Evolutionary conservation across 64 coral and sea anemone species (phyloP).

Genomic region (Exaiptasia diaphana): DNA sequence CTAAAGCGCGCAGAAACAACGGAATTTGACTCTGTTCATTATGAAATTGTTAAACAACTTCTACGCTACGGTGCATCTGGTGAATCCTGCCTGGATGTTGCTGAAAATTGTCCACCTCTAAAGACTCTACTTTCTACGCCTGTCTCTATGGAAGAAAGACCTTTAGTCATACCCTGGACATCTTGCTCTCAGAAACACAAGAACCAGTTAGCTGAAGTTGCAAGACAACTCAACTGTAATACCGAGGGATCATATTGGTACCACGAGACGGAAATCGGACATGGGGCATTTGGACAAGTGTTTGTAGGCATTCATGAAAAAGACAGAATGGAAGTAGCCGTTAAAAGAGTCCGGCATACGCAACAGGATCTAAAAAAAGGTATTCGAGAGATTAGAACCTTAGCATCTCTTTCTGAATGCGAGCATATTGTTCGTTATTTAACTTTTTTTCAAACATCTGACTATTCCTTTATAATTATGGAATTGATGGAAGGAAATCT

Average conservation of each 20-base stretch:
- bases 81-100: neutral
- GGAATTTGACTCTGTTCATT: neutral
- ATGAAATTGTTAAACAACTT: neutral
- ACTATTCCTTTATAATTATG: conserved; percentile 54
- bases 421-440: conserved; percentile 48
- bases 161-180: neutral
- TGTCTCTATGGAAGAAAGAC: neutral
- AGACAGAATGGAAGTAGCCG: conserved; percentile 21
- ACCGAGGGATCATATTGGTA: neutral
- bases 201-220: neutral
- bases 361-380: neutral
- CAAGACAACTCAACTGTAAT: neutral
- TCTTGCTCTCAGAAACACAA: neutral
- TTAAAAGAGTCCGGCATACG: neutral
- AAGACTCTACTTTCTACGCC: neutral
- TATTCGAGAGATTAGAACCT: conserved; percentile 10
- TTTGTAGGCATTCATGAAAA: conserved; percentile 34
- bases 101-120: neutral
- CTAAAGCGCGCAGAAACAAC: too few relatives aligned
- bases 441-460: neutral
- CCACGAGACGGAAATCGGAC: neutral
- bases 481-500: conserved; percentile 79
- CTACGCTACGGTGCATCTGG: neutral
- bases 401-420: conserved; percentile 17
- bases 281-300: conserved; percentile 8